Conservation (phyloP, 2,797 vertebrate genomes). For the Ctenochaetus hawaiiensis region DNA sequence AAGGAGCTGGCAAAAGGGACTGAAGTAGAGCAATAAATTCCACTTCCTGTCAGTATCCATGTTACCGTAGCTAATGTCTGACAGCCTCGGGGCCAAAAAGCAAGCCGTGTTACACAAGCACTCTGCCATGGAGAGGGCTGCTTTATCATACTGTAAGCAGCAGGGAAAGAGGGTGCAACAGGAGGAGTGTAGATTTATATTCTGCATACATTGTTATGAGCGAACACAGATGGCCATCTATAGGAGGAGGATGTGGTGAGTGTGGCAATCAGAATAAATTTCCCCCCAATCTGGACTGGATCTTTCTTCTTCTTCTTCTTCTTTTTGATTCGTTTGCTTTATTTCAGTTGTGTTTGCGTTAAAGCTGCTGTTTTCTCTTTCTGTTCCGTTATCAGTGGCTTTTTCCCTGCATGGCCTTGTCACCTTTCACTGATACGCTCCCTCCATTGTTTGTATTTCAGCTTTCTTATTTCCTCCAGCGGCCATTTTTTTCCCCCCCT, state of each 20-base stretch:
- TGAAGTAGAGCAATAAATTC: constrained; percentile 67
- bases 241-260: constrained; percentile 7
- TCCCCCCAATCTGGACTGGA: constrained; percentile 19
- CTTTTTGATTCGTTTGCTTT: background rate
- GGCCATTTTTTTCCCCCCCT: background rate
- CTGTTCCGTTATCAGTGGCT: background rate
- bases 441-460: constrained; percentile 9
- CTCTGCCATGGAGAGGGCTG: constrained; percentile 50
- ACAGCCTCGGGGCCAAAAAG: constrained; percentile 51
- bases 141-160: constrained; percentile 60
- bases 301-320: constrained; percentile 15
- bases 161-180: constrained; percentile 21
- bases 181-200: constrained; percentile 51
- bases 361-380: background rate
- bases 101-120: constrained; percentile 49
- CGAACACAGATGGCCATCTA: constrained; percentile 15
- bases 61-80: constrained; percentile 59
- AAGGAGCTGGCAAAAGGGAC: constrained; percentile 35
- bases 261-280: constrained; percentile 17
- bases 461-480: background rate
- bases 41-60: constrained; percentile 63
- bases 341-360: background rate
- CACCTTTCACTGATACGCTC: constrained; percentile 2
- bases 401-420: constrained; percentile 5
- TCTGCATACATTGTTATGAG: constrained; percentile 50